Evolutionary conservation across 2,113 vertebrate species (phyloP).

Genomic region (Leiothrix lutea): DNA sequence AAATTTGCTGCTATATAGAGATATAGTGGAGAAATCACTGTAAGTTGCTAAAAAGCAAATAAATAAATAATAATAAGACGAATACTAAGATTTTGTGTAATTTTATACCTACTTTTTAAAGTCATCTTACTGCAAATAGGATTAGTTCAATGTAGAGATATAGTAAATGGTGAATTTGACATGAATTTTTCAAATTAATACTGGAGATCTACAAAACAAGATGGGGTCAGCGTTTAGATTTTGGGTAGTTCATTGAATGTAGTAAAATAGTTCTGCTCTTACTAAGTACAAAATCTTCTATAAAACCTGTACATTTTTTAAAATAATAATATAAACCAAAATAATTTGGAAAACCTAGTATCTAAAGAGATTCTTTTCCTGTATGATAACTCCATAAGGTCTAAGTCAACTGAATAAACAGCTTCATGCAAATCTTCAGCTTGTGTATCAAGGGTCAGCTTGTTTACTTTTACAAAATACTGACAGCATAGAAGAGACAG

Average conservation of each 20-base stretch:
- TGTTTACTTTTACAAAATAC: neutral
- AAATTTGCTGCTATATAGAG: neutral
- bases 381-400: neutral
- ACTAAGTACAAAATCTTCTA: neutral
- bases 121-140: neutral
- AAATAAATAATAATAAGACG: neutral
- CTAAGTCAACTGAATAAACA: neutral
- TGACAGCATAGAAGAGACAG: neutral
- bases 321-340: neutral
- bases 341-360: neutral
- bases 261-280: neutral
- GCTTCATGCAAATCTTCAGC: neutral
- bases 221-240: neutral
- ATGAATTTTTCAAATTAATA: neutral
- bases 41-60: neutral
- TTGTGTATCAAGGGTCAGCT: neutral
- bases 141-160: neutral
- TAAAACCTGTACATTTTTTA: neutral
- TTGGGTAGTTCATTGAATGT: neutral
- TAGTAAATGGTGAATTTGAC: neutral
- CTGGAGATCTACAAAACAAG: neutral
- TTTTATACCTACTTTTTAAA: neutral
- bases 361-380: neutral
- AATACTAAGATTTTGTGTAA: neutral
- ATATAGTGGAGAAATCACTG: fast-evolving